Evolutionary conservation across 2,888 invertebrate species (phyloP), one percentile per base, ranked within the genome.

Genomic region (Ophonus ardosiacus): DNA sequence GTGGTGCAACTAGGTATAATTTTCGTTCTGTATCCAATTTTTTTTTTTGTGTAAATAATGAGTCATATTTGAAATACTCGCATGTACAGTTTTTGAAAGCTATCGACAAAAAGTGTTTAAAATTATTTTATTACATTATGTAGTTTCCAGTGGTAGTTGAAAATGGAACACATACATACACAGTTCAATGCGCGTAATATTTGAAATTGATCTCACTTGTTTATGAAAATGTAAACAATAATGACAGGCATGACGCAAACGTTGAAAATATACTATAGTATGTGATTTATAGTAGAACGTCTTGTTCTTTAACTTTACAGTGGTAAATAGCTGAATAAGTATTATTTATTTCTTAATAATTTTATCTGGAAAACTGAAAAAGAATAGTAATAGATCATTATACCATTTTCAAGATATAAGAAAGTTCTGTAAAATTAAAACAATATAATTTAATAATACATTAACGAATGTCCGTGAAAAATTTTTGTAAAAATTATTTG

Each of bases 151-250:
- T 56, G 56, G 4, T 15, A 15, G 10, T 56, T 56, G 13, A 56
- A 56, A 56, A 56, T 56, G n/a, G 10, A n/a, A 56, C 56, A 10
- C 51, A 0, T 51, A 1, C 51, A 51, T 13, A 51, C n/a, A 56
- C 56, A 13, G 56, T n/a, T 10, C 0, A 13, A 56, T n/a, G n/a
- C 10, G 56, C 17, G 7, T 59, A 59, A 59, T 2, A 59, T 8
- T 8, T 15, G 15, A 10, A 0, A 10, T 56, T 56, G 56, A 8
- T 59, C 59, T 15, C 59, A 59, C 17, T 63, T 63, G 63, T 63
- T 63, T 63, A 63, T 24, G 24, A 63, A 13, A 63, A 63, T 24
- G 63, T 63, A 63, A 63, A 63, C 63, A 63, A 63, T 13, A 24
- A 24, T 63, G 63, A 24, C 63, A 24, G 13, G 13, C 21, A 63